Base-by-base conservation (phyloP, 2,113 vertebrate genomes). In the Melanerpes aurifrons region DNA sequence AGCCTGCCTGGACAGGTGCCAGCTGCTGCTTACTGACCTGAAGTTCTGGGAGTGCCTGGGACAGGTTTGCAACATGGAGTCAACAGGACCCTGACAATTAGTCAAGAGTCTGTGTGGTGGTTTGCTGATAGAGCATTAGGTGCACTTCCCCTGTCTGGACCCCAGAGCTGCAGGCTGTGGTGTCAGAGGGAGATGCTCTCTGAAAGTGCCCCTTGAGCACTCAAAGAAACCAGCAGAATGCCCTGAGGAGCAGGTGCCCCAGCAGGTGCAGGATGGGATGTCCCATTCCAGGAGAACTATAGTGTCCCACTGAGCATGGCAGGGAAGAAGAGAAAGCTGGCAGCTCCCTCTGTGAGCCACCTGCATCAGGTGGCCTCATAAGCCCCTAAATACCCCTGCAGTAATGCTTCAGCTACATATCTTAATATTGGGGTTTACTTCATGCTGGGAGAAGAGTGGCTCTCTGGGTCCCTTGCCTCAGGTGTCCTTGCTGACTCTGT, bases 161-260 rank as follows among this genome's bases (percentile, higher is more conserved):
- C 7, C 6, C 31, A 35, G 21, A 32, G 18, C n/a, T 76, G 21
- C 3, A 0, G 40, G 22, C 53, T 37, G 1, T 2, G 11, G 1
- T 63, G 31, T 63, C 54, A 29, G 13, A 43, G 14, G 31, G 15
- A 67, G 28, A 21, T 75, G 24, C 21, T 50, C 8, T 53, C 59
- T 63, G 35, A 29, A 64, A 7, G 13, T 48, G 12, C 32, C 16
- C 58, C 5, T 8, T 47, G 35, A 63, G 29, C 4, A 2, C 62
- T 69, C 20, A 58, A 57, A 45, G 29, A 40, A 63, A 19, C 25
- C 1, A 1, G 6, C 48, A 22, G 69, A 0, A 3, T 59, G 15
- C 9, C n/a, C 28, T 10, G 10, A 59, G 54, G 13, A 90, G 13
- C 5, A 20, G 6, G 5, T 54, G 18, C 29, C 17, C 17, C 15